Percentiles rank a stretch among this genome's conserved stretches.
Conservation (phyloP, 2,113 vertebrate genomes). For the Hemicordylus capensis region DNA sequence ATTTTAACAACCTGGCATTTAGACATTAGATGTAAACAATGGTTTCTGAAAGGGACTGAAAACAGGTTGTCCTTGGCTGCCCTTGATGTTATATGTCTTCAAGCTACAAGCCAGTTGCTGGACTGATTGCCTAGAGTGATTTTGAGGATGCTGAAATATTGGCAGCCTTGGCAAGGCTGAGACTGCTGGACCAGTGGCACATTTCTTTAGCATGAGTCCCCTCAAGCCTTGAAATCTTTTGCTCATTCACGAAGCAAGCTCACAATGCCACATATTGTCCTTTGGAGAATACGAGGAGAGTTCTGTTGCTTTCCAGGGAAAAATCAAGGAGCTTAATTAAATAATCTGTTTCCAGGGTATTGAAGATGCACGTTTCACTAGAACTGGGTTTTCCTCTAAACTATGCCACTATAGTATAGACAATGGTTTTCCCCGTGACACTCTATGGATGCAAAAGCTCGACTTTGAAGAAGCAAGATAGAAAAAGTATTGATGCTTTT, state of each 20-base stretch:
- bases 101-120: neutral
- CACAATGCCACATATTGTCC: neutral
- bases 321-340: no score
- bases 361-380: no score
- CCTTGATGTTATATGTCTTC: neutral
- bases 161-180: neutral
- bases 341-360: no score
- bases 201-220: neutral
- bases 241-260: neutral
- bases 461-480: no score
- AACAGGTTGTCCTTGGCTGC: neutral
- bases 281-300: no score
- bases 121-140: neutral
- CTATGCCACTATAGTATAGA: no score
- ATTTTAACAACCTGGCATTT: neutral
- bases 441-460: no score
- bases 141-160: neutral
- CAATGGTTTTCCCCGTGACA: no score
- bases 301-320: no score
- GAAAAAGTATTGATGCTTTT: no score
- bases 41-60: neutral
- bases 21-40: neutral
- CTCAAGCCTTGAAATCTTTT: neutral
- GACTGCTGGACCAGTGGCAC: neutral
- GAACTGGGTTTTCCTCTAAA: no score